Conservation (phyloP, 2,113 vertebrate species). For the Orcinus orca region DNA sequence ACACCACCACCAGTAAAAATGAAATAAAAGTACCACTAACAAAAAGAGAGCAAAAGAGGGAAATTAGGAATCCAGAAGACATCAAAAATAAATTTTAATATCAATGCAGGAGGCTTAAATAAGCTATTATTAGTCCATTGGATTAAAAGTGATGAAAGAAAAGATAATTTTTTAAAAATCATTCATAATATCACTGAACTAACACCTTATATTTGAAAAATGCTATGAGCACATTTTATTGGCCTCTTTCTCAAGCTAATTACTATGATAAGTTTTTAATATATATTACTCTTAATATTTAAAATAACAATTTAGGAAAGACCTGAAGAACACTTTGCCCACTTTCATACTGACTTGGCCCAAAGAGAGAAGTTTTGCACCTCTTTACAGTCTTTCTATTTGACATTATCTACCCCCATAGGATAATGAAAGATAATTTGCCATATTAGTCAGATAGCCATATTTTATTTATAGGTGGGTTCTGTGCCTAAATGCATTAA, state of each 20-base stretch:
- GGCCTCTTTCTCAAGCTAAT: neutral
- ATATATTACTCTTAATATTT: neutral
- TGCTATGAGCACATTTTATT: neutral
- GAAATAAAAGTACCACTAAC: neutral
- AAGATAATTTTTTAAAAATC: neutral
- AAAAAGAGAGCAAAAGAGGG: neutral
- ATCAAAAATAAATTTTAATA: neutral
- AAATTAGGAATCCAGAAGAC: neutral
- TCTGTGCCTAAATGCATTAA: neutral
- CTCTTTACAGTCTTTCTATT: neutral
- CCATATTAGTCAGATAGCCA: neutral
- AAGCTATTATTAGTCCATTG: neutral
- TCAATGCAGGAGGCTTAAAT: neutral
- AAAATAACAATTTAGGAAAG: neutral
- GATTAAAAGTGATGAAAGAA: neutral
- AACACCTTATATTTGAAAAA: neutral
- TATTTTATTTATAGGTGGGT: neutral
- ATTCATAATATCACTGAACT: neutral
- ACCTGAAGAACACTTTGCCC: neutral
- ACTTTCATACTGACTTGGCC: neutral
- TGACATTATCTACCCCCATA: neutral
- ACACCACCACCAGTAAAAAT: neutral
- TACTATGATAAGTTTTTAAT: neutral
- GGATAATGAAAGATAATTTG: neutral
- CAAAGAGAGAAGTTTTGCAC: neutral